These are phyloP conservation scores for Numida meleagris DNA, from an alignment of 2,113 vertebrate species.

Conservation along the genomic window DNA sequence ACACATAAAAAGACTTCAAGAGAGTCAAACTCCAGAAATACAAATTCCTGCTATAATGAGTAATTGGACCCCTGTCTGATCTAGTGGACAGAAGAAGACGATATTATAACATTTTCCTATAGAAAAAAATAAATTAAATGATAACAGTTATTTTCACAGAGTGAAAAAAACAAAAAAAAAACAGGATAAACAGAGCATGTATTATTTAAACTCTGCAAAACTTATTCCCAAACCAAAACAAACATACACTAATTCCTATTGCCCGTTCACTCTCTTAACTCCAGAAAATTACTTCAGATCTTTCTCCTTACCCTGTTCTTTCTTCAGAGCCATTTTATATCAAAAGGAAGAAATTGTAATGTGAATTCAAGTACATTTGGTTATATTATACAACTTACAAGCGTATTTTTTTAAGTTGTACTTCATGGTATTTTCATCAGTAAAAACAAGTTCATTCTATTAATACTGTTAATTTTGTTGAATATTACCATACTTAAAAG, in stretches of 20 bases:
- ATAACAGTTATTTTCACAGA: background rate
- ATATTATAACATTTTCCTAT: background rate
- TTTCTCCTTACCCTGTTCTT: background rate
- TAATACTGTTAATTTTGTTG: background rate
- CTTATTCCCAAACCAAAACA: background rate
- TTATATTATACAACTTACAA: background rate
- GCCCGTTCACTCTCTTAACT: background rate
- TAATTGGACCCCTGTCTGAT: background rate
- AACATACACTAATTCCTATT: background rate
- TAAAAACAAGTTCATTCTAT: background rate
- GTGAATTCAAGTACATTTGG: background rate
- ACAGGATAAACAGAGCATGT: background rate
- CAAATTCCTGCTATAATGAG: background rate
- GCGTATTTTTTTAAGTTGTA: background rate
- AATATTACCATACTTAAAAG: background rate
- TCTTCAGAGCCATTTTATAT: background rate
- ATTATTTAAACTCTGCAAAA: conserved; percentile 1
- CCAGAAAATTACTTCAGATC: background rate
- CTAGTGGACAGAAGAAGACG: background rate
- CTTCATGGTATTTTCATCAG: background rate
- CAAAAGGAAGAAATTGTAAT: background rate
- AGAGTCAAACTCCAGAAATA: background rate
- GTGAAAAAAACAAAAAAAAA: background rate
- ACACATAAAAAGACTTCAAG: background rate
- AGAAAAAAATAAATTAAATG: conserved; percentile 12